Base-by-base conservation (phyloP, 2,113 vertebrate genomes). In the Chaetops frenatus region DNA sequence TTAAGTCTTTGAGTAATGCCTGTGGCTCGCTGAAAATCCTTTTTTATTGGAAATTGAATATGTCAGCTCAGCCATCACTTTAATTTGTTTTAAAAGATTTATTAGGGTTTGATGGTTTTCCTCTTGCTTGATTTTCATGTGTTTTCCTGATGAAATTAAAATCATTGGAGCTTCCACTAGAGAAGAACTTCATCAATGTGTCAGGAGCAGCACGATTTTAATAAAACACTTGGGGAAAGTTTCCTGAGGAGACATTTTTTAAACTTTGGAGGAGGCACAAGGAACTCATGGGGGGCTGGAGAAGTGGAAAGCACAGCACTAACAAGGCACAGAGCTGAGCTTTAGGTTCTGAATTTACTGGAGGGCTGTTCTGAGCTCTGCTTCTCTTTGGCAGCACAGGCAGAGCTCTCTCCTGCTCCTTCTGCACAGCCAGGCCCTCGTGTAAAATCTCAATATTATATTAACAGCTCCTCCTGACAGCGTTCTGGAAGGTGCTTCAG, bases 1-100 rank as follows among this genome's bases (percentile, higher is more conserved):
- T 95, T 81, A 72, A 92, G 91, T 70, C 81, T 76, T 62, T 96
- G 88, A 96, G 84, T 91, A 95, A 95, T 85, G 79, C 71, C 76
- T 33, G 31, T 57, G 53, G 61, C 60, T 87, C 65, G 81, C 70
- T 65, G 86, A 77, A 95, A 93, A 93, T 80, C 89, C 47, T 79
- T 86, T 85, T 90, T 88, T 91, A 94, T 70, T 86, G 85, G 80
- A 96, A 96, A 97, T 93, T 89, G 81, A 82, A 62, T 81, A 38
- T 88, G 90, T 96, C 95, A 91, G 84, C 91, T 94, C 79, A 96
- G 81, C 73, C 95, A 91, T 94, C 84, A 44, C 72, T 94, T 94
- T 94, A 97, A 97, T 97, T 97, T 96, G 84, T 64, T 97, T 93
- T 94, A 88, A 96, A 96, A 88, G 95, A 97, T 95, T 97, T 97